Base-by-base conservation (phyloP, 1,140 invertebrate species). In the Zaprionus davidi region DNA sequence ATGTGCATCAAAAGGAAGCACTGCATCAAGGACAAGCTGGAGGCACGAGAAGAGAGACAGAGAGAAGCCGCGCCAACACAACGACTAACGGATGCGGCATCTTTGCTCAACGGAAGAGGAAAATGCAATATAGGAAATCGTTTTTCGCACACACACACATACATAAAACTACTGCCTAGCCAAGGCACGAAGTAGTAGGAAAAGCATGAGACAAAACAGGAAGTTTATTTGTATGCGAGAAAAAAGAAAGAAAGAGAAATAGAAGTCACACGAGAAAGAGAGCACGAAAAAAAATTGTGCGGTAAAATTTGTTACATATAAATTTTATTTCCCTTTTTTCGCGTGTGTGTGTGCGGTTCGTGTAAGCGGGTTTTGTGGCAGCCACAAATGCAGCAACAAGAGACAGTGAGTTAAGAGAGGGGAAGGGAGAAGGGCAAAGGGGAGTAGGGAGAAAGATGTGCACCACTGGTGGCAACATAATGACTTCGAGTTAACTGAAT, bases 71-170 rank as follows among this genome's bases (percentile, higher is more conserved):
- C 41, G 66, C 34, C 58, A 64, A 69, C 71, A 59, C 59, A 49
- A 72, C 65, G 41, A 67, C 65, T 62, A 83, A 72, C 86, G 86
- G 86, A 90, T 85, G 82, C 73, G 66, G 85, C 86, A 85, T 81
- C 85, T 82, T 84, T 71, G 86, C 82, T 87, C 71, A 70, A 51
- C 86, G 86, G 87, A 90, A 90, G 71, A 86, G 86, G 86, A 90
- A 90, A 90, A 86, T 90, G 86, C 86, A 90, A 90, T 90, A 90
- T 90, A 90, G 86, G 86, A 90, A 90, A 90, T 90, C 86, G 86
- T 90, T 90, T 90, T 90, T 88, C 85, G 85, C 84, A 88, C 84
- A 88, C 70, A 81, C 74, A 74, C 62, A 66, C 26, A 44, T 22
- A 69, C 28, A 63, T 26, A 82, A 53, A 73, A 78, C 77, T 75